phyloP scores from a whole-genome alignment of 92 coral and sea anemone species.

The Zoanthus solanderi region DNA sequence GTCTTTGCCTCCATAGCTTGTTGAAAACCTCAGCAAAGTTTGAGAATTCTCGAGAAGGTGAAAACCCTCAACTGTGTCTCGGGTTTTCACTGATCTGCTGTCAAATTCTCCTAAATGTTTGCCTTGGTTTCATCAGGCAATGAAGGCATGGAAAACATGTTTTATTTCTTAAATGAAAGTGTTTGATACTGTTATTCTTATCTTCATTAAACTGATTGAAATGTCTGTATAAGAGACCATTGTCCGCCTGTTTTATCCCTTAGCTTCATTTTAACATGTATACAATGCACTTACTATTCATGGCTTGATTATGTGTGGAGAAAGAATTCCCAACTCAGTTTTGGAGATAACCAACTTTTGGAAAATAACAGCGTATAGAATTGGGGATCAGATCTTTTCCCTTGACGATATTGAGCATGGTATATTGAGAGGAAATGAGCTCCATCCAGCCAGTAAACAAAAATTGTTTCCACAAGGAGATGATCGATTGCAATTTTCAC shows the following conservation, averaged over 20 bases:
- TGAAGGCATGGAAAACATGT: too few relatives aligned
- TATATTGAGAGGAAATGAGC: conserved; percentile 88
- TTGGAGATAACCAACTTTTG: conserved; percentile 84
- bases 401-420: conserved; percentile 99
- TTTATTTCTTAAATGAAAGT: too few relatives aligned
- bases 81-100: too few relatives aligned
- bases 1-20: too few relatives aligned
- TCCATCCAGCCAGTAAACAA: conserved; percentile 84
- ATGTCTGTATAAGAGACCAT: too few relatives aligned
- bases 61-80: too few relatives aligned
- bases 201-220: too few relatives aligned
- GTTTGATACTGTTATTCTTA: too few relatives aligned
- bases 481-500: conserved; percentile 70
- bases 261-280: conserved; percentile 56
- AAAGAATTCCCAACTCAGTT: conserved; percentile 81
- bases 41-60: too few relatives aligned
- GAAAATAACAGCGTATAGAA: conserved; percentile 78
- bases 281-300: conserved; percentile 95
- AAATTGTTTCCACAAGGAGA: conserved; percentile 74
- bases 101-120: too few relatives aligned
- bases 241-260: background rate
- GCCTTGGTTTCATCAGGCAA: too few relatives aligned
- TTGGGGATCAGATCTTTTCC: conserved; percentile 77
- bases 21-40: too few relatives aligned
- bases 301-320: conserved; percentile 74